These are phyloP conservation scores for Stercorarius parasiticus DNA, from an alignment of 2,113 vertebrate species.

Conservation along the genomic window DNA sequence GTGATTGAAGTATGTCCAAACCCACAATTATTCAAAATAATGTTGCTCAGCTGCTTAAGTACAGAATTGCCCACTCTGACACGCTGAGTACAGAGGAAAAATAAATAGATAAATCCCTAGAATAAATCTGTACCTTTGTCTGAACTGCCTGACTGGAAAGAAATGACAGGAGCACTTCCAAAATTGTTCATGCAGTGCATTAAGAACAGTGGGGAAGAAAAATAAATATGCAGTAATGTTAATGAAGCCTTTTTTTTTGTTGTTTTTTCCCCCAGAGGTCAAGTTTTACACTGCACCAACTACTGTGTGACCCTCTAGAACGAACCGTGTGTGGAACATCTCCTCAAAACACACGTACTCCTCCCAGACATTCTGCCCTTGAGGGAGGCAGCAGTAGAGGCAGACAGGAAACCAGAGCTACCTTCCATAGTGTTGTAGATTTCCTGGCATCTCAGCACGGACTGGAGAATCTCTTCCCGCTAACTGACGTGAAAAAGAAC, in stretches of 20 bases:
- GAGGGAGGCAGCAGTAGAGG: neutral
- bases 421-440: conserved; percentile 97
- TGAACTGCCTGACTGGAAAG: neutral
- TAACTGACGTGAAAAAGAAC: conserved; percentile 73
- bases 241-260: neutral
- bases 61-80: neutral
- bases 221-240: neutral
- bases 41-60: neutral
- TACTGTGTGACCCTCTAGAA: neutral
- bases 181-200: neutral
- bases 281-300: neutral
- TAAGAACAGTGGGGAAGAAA: neutral
- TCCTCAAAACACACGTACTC: neutral
- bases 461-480: conserved; percentile 95
- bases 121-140: neutral
- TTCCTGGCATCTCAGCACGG: conserved; percentile 92
- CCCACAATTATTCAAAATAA: neutral
- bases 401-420: conserved; percentile 47
- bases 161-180: neutral
- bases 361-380: neutral
- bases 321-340: neutral
- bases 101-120: neutral
- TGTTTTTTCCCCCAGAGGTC: neutral
- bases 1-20: neutral
- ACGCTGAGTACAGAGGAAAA: neutral